Conservation (phyloP, 2,888 invertebrate genomes). For the Phengaris alcon region DNA sequence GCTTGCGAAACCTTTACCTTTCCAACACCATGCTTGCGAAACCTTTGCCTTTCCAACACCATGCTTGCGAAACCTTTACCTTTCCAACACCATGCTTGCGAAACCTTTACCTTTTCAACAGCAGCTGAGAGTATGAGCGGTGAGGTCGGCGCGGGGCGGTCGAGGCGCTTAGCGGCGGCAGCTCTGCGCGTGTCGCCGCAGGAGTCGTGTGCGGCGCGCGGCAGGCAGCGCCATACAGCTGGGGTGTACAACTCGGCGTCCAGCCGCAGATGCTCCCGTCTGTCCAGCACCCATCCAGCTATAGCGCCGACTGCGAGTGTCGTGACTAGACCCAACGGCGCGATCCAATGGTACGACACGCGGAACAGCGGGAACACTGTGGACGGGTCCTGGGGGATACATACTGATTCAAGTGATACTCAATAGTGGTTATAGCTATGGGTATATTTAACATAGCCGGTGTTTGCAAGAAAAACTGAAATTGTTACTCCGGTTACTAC, state of each 20-base stretch:
- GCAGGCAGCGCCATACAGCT: constrained; percentile 57
- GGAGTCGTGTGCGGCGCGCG: constrained; percentile 51
- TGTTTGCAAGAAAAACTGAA: too few relatives aligned
- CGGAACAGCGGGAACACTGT: constrained; percentile 86
- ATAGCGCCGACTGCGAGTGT: constrained; percentile 84
- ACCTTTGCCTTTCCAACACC: not conserved
- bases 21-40: too few relatives aligned
- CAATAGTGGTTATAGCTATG: too few relatives aligned
- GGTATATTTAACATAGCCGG: too few relatives aligned
- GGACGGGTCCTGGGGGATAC: constrained; percentile 57
- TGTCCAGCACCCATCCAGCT: constrained; percentile 71
- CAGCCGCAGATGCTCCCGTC: constrained; percentile 47
- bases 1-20: not conserved
- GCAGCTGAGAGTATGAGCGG: constrained; percentile 54
- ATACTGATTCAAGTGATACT: not conserved
- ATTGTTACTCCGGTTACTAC: too few relatives aligned
- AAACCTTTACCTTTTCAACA: not conserved
- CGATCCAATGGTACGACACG: constrained; percentile 90
- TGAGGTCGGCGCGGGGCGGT: constrained; percentile 47
- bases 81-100: not conserved
- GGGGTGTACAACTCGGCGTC: constrained; percentile 69
- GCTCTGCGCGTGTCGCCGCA: constrained; percentile 48
- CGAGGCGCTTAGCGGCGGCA: constrained; percentile 38
- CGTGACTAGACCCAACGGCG: constrained; percentile 83
- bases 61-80: not conserved